Evolutionary conservation across 2,888 invertebrate genomes (phyloP), one percentile per base, ranked within the genome.

Genomic region (Tridacna crocea): DNA sequence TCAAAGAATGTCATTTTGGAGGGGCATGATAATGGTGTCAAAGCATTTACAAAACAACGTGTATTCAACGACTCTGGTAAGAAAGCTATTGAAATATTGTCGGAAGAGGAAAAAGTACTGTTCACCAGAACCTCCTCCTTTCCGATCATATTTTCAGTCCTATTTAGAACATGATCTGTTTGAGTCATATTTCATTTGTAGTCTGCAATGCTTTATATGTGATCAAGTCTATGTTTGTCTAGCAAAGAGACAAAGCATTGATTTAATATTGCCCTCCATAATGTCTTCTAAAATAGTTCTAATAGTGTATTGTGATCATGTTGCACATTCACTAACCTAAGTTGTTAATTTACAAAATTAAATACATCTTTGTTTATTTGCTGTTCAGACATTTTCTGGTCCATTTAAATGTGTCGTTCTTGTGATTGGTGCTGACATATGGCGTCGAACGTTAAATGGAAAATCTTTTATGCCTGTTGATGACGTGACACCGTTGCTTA

Each of bases 361-460:
- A 19, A 55, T 19, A n/a, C n/a, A 55, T 55, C 4, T 55, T 19
- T 19, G 17, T 10, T n/a, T 55, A 55, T 17, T 55, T 55, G n/a
- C 10, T 55, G 2, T 36, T 36, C 36, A 73, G 22, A 73, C 58
- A 73, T 73, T 58, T n/a, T 58, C 73, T 27, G 73, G 73, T 27
- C 60, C 58, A 60, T 73, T 22, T 51, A 65, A 65, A 26, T 27
- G 66, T 19, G 19, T 36, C 19, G 74, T 24, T 10, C n/a, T 17
- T 47, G 55, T 58, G 17, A 27, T 36, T 22, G 76, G 66, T 2
- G 76, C 55, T 13, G 68, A 76, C 76, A 68, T 76, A 58, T 76
- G 76, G 8, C 76, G 66, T 17, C 76, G 66, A 10, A 36, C 58
- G 19, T 66, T 76, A 17, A 51, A 76, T 15, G 51, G 51, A 48